phyloP scores from a whole-genome alignment of 2,113 vertebrate genomes.

The Thalassarche chlororhynchos region DNA sequence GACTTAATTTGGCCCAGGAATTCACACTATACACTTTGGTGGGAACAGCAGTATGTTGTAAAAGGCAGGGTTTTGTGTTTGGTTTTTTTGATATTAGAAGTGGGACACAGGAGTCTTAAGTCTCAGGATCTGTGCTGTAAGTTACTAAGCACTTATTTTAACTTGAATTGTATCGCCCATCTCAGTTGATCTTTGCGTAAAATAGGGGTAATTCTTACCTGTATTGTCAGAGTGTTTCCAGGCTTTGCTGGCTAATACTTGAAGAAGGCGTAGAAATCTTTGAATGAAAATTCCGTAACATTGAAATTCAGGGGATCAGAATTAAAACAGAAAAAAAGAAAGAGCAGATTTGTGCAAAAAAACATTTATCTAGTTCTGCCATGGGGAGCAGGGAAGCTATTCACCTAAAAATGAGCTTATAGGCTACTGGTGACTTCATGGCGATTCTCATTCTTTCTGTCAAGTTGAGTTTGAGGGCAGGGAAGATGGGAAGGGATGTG shows the following conservation, averaged over 20 bases:
- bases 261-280: not conserved
- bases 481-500: not conserved
- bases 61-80: not conserved
- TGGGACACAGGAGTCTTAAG: not conserved
- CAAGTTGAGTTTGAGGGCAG: not conserved
- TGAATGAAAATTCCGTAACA: not conserved
- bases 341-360: not conserved
- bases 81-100: not conserved
- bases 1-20: not conserved
- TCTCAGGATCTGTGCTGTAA: not conserved
- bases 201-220: not conserved
- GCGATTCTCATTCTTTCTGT: not conserved
- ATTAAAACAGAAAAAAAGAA: not conserved
- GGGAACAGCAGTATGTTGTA: not conserved
- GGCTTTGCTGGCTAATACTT: not conserved
- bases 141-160: not conserved
- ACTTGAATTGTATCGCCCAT: not conserved
- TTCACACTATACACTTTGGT: not conserved
- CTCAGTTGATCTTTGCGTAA: not conserved
- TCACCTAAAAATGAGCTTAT: not conserved
- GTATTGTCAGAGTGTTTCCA: not conserved
- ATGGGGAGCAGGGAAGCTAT: not conserved
- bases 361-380: not conserved
- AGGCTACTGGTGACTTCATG: not conserved
- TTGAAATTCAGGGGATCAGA: not conserved